Evolutionary conservation across 2,888 invertebrate species (phyloP).

Genomic region (Rotaria socialis): DNA sequence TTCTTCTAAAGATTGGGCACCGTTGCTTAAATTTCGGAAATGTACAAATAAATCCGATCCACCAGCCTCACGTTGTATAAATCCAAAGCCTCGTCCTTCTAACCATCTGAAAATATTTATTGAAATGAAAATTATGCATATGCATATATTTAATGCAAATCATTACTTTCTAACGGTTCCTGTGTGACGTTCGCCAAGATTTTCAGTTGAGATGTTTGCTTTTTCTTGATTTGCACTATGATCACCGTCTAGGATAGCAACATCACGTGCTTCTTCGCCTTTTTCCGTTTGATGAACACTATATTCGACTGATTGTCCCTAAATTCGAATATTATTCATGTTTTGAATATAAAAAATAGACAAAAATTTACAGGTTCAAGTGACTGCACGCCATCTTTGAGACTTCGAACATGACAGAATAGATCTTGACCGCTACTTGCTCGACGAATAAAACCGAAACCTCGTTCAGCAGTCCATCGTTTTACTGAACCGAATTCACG

Average conservation of each 20-base stretch:
- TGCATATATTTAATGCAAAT: not conserved
- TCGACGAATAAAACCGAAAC: not conserved
- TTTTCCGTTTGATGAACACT: not conserved
- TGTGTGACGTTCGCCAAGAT: not conserved
- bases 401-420: not conserved
- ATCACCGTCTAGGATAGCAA: not conserved
- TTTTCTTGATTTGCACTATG: not conserved
- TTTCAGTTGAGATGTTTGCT: not conserved
- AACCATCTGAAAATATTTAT: not conserved
- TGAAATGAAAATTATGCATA: not conserved
- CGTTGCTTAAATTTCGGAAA: not conserved
- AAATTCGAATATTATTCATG: not conserved
- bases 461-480: not conserved
- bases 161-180: not conserved
- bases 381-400: not conserved
- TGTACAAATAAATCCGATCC: not conserved
- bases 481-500: not conserved
- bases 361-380: not conserved
- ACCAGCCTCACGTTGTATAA: not conserved
- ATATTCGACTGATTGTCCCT: not conserved
- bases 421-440: not conserved
- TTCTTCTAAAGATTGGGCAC: not conserved
- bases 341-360: not conserved
- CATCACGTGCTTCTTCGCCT: constrained; percentile 5
- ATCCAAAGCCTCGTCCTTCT: not conserved